phyloP scores from a whole-genome alignment of 2,797 vertebrate species.

The Anniella stebbinsi region DNA sequence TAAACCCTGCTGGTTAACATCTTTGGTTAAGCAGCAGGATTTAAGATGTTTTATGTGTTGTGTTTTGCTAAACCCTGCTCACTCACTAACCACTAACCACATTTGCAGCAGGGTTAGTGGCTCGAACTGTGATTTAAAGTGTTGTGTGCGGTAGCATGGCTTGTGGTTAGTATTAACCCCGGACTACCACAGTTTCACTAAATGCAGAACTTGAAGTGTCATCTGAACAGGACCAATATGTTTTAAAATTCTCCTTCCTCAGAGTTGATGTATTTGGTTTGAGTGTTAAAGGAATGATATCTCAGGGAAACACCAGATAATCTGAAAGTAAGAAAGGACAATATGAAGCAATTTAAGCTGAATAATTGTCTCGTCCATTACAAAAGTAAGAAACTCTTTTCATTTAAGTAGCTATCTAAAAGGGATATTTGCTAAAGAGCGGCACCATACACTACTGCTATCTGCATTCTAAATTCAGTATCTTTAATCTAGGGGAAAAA shows the following conservation, averaged over 20 bases:
- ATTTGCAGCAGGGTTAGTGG: too few relatives aligned
- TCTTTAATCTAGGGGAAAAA: not conserved
- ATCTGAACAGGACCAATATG: not conserved
- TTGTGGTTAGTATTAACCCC: too few relatives aligned
- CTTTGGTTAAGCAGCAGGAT: too few relatives aligned
- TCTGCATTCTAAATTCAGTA: not conserved
- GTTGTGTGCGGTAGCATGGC: not conserved
- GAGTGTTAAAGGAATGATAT: constrained; percentile 57
- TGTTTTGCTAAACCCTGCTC: too few relatives aligned
- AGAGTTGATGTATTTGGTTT: constrained; percentile 68
- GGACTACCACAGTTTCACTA: too few relatives aligned
- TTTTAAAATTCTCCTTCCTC: constrained; percentile 46
- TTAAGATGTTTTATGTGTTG: too few relatives aligned
- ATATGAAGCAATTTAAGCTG: constrained; percentile 8
- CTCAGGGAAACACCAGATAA: constrained; percentile 60
- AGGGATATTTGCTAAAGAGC: constrained; percentile 28
- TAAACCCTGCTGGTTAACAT: too few relatives aligned
- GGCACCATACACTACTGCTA: not conserved
- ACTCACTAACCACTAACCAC: too few relatives aligned
- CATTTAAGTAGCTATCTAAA: constrained; percentile 31
- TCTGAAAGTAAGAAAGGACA: not conserved
- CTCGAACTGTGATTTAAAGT: too few relatives aligned
- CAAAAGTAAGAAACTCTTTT: not conserved
- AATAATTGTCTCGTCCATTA: not conserved
- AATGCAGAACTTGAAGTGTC: too few relatives aligned